Evolutionary conservation across 2,888 invertebrate species (phyloP).

Genomic region (Hyposoter dolosus): DNA sequence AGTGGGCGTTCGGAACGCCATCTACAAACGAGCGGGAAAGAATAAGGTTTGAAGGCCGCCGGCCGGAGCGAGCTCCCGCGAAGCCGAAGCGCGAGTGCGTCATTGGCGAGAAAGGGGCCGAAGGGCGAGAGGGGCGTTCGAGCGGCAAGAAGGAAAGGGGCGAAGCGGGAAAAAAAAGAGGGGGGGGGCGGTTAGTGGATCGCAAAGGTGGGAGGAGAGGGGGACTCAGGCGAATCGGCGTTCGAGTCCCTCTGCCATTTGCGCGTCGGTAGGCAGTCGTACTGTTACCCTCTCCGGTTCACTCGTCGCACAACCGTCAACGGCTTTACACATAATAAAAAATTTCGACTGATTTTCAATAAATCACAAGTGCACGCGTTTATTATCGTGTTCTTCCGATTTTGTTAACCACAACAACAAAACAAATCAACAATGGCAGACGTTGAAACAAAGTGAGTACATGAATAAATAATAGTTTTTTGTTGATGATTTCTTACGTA

Average conservation of each 20-base stretch:
- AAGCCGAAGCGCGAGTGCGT: slow-evolving; percentile 25
- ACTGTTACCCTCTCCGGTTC: slow-evolving; percentile 72
- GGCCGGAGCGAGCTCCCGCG: slow-evolving; percentile 69
- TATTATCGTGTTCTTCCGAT: slow-evolving; percentile 64
- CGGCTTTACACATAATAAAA: slow-evolving; percentile 32
- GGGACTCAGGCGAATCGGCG: slow-evolving; percentile 73
- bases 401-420: slow-evolving; percentile 57
- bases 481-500: not conserved
- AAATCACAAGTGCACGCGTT: slow-evolving; percentile 52
- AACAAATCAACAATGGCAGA: slow-evolving; percentile 87
- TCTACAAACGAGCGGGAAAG: slow-evolving; percentile 84
- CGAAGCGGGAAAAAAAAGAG: slow-evolving; percentile 6
- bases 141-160: slow-evolving; percentile 51
- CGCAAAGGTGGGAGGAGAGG: slow-evolving; percentile 42
- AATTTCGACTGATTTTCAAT: slow-evolving; percentile 43
- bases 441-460: slow-evolving; percentile 88
- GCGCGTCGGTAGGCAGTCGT: slow-evolving; percentile 77
- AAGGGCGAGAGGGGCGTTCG: slow-evolving; percentile 14
- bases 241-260: slow-evolving; percentile 77
- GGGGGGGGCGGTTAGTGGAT: slow-evolving; percentile 59
- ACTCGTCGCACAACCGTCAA: slow-evolving; percentile 53
- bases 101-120: slow-evolving; percentile 39
- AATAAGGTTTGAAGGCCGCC: slow-evolving; percentile 83
- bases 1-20: slow-evolving; percentile 73
- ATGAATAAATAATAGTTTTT: slow-evolving; percentile 33